Conservation (phyloP, 2,113 vertebrate genomes). For the Clarias magur region DNA sequence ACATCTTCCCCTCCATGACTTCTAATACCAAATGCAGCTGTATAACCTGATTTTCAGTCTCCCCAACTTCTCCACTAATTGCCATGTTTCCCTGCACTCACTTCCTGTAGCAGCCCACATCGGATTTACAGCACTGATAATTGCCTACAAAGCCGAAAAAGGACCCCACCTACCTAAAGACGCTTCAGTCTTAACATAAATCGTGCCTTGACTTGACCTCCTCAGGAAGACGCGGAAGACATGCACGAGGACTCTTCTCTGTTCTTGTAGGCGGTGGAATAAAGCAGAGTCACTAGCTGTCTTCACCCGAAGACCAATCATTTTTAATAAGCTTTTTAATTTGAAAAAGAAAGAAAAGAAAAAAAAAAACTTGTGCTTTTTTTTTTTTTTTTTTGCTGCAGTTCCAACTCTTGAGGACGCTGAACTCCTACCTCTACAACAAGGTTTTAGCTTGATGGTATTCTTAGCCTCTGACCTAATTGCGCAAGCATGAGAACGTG, state of each 20-base stretch:
- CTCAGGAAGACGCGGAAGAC: background rate
- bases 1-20: background rate
- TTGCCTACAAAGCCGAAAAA: background rate
- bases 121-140: background rate
- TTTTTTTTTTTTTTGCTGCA: background rate
- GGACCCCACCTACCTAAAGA: background rate
- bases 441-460: background rate
- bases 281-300: background rate
- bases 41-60: background rate
- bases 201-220: background rate
- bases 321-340: background rate
- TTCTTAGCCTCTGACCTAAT: constrained; percentile 19
- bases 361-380: background rate
- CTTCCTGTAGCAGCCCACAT: background rate
- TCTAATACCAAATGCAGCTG: background rate
- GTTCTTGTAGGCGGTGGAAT: background rate
- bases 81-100: background rate
- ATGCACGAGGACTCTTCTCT: background rate
- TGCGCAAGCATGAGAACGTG: background rate
- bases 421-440: background rate
- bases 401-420: background rate
- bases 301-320: background rate
- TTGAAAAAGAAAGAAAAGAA: background rate
- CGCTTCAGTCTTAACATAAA: background rate
- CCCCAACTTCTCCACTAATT: background rate